Evolutionary conservation across 1,140 invertebrate species (phyloP), one percentile per base, ranked within the genome.

Genomic region (Zaprionus africanus): DNA sequence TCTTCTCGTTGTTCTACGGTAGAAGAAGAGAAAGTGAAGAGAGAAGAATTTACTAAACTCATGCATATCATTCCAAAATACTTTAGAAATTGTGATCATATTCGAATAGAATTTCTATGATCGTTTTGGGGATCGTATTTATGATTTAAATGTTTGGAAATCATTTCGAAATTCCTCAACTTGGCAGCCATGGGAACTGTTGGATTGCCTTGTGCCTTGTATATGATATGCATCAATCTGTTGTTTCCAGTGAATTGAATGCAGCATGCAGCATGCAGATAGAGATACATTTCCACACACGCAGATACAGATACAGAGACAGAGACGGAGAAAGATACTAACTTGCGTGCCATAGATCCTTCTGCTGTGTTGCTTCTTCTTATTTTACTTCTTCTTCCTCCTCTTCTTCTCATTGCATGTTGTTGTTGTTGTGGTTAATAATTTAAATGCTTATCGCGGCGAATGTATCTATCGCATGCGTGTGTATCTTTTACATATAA

Each of bases 401-500:
- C 17, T 56, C 53, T 38, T 26, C 56, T 68, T 80, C 31, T n/a
- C 22, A 34, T n/a, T 19, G 43, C 66, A 22, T 15, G 19, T 60
- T 43, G 46, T 63, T 57, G 73, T 63, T 57, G 73, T 85, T 82
- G 82, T 70, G 80, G 84, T 84, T 87, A 76, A 87, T 87, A 87
- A 88, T 88, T 87, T 88, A 87, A 87, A 88, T 88, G 78, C 84
- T 87, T 87, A 87, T 87, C 84, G 65, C 74, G 64, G 41, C 70
- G 76, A 78, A 71, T 79, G 84, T 88, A 87, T 87, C 84, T 87
- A 87, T 84, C 81, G 72, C 74, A 72, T 88, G 81, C 75, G 69
- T 88, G 78, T 84, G 81, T 87, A 88, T 87, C 84, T 88, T 81
- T 88, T 87, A 87, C 84, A 87, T 90, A 87, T 87, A 87, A 87